A percentile compares a stretch with the other conserved stretches of the same genome.
Conservation (phyloP, 2,888 invertebrate species). For the Thumatha senex region DNA sequence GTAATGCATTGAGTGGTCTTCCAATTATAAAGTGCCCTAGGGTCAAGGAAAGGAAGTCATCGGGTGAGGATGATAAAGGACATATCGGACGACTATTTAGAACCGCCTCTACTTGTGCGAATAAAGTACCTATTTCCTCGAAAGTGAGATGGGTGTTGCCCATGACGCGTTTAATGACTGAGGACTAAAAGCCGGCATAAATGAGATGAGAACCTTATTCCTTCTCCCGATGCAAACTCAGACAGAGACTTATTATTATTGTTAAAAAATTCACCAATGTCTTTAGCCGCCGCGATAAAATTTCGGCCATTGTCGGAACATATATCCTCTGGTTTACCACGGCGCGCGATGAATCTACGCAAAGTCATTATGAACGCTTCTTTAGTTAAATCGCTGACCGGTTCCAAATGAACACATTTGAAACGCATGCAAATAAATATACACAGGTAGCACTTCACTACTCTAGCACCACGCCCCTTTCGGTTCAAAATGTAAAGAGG, state of each 20-base stretch:
- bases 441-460: constrained; percentile 26
- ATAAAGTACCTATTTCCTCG: neutral
- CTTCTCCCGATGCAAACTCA: too few relatives aligned
- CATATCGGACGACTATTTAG: neutral
- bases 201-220: too few relatives aligned
- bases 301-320: constrained; percentile 4
- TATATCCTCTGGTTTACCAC: constrained; percentile 38
- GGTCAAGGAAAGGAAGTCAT: neutral
- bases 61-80: neutral
- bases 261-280: neutral
- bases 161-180: neutral
- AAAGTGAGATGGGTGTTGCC: neutral
- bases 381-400: constrained; percentile 27
- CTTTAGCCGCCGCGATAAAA: constrained; percentile 17
- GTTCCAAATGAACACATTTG: constrained; percentile 9
- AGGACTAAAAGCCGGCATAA: too few relatives aligned
- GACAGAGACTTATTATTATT: neutral
- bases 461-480: constrained; percentile 24
- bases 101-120: neutral
- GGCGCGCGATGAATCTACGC: constrained; percentile 34
- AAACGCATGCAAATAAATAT: constrained; percentile 21
- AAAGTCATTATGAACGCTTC: constrained; percentile 35
- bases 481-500: constrained; percentile 6
- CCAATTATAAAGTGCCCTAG: neutral
- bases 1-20: neutral